Conservation (phyloP, 2,888 invertebrate genomes). For the Cosmia trapezina region DNA sequence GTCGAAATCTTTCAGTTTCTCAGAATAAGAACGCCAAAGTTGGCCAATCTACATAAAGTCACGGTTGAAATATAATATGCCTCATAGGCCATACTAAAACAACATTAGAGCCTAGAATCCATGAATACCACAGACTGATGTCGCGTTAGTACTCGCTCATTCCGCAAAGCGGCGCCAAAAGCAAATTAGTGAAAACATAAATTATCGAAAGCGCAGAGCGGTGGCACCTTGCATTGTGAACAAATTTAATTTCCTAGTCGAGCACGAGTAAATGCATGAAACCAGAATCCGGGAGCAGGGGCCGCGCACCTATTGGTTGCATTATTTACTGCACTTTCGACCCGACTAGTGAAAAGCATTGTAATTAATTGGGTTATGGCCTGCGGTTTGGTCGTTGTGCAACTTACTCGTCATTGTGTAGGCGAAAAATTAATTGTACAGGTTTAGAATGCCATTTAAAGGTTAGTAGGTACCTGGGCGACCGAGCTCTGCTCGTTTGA, state of each 20-base stretch:
- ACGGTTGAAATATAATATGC: no score
- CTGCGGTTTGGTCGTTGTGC: conserved; percentile 71
- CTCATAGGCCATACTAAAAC: neutral
- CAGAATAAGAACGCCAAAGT: no score
- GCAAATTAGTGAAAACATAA: conserved; percentile 76
- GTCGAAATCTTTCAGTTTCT: no score
- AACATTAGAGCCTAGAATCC: neutral
- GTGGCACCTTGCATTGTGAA: conserved; percentile 78
- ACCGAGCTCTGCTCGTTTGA: no score
- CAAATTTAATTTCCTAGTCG: conserved; percentile 86
- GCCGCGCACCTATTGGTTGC: conserved; percentile 71
- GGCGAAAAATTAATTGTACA: conserved; percentile 1
- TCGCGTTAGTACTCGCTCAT: conserved; percentile 19
- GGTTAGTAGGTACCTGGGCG: no score
- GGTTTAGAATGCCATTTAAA: no score
- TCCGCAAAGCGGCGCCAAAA: conserved; percentile 56
- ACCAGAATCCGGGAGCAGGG: conserved; percentile 61
- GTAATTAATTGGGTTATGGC: conserved; percentile 82
- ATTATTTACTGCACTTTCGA: conserved; percentile 82
- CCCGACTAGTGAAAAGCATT: conserved; percentile 75
- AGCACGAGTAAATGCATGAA: conserved; percentile 74
- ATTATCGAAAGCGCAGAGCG: conserved; percentile 74
- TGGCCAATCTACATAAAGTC: no score
- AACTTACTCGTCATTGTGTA: conserved; percentile 60
- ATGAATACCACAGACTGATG: conserved; percentile 15